Evolutionary conservation across 1,140 invertebrate species (phyloP).

Genomic region (Magallana ariakensis): DNA sequence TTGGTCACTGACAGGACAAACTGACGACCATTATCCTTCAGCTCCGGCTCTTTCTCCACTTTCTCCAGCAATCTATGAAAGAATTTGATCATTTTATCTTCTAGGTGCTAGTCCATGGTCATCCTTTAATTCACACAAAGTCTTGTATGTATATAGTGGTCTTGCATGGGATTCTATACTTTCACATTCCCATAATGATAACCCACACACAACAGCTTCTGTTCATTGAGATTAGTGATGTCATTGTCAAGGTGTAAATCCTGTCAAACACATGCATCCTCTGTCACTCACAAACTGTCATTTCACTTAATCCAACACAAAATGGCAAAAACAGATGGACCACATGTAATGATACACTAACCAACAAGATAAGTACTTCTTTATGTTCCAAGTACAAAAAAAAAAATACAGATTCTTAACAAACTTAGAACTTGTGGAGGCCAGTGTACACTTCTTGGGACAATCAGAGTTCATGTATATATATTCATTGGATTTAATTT

Average conservation of each 20-base stretch:
- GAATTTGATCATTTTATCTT: slow-evolving; percentile 69
- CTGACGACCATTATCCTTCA: slow-evolving; percentile 93
- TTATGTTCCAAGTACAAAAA: no score
- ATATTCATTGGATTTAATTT: no score
- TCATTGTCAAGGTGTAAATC: slow-evolving; percentile 3
- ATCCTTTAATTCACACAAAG: no score
- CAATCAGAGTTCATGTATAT: no score
- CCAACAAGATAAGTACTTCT: no score
- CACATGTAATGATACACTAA: no score
- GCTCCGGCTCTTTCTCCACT: slow-evolving; percentile 91
- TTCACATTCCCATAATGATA: not conserved
- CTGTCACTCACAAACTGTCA: not conserved
- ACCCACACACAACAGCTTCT: not conserved
- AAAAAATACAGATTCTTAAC: no score
- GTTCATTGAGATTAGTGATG: slow-evolving; percentile 12
- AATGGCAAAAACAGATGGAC: no score
- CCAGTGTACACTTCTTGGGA: no score
- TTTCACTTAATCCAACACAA: not conserved
- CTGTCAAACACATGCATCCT: slow-evolving; percentile 11
- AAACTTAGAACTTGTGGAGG: no score
- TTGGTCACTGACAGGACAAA: slow-evolving; percentile 95
- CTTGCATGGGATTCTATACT: no score
- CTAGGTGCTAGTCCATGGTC: not conserved
- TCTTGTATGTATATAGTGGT: no score
- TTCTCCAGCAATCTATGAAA: slow-evolving; percentile 89